These are phyloP conservation scores for Peromyscus eremicus DNA, from an alignment of 2,797 vertebrate species.

Conservation along the genomic window DNA sequence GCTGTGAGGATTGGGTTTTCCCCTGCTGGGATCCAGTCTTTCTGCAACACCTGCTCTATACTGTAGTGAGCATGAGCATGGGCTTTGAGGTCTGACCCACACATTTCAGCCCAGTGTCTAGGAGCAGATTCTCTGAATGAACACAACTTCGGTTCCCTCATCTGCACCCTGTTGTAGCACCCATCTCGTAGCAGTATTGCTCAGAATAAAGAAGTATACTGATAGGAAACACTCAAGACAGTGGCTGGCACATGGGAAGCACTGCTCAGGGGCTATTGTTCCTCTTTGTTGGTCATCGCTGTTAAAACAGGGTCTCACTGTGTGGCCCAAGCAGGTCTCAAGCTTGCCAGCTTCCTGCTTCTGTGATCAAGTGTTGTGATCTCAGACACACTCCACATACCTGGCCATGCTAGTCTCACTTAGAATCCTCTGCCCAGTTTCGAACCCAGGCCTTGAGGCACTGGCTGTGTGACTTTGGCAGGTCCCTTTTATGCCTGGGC, in stretches of 20 bases:
- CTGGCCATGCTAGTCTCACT: background rate
- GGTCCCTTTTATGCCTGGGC: background rate
- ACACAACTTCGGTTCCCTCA: background rate
- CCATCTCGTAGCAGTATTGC: background rate
- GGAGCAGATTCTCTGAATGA: conserved; percentile 20
- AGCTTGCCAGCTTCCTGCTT: background rate
- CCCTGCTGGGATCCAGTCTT: background rate
- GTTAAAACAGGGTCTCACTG: background rate
- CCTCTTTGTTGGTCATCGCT: background rate
- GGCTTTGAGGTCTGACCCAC: background rate
- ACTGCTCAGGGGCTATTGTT: background rate
- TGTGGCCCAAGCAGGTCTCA: background rate
- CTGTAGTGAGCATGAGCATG: background rate
- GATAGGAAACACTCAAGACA: background rate
- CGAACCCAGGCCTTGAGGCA: background rate
- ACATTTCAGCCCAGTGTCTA: background rate
- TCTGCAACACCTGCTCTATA: background rate
- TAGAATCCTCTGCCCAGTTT: background rate
- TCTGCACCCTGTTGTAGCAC: background rate
- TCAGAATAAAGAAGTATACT: background rate
- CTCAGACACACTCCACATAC: background rate
- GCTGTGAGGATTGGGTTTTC: background rate
- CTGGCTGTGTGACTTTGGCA: background rate
- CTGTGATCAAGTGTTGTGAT: background rate
- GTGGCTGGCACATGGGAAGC: background rate